Evolutionary conservation across 1,140 invertebrate species (phyloP), one percentile per base, ranked within the genome.

Genomic region (Andricus grossulariae): DNA sequence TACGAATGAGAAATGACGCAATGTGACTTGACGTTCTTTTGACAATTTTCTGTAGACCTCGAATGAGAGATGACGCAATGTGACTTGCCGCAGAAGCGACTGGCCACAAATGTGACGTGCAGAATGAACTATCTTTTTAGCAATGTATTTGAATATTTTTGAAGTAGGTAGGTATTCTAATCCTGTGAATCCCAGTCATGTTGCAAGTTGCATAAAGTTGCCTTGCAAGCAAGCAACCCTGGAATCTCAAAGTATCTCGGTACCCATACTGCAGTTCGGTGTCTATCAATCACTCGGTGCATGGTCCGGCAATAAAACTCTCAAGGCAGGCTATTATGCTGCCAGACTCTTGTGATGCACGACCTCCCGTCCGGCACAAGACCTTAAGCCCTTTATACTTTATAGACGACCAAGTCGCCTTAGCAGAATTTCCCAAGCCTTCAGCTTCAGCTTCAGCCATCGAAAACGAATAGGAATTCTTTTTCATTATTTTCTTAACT

Each of bases 261-360:
- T 21, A 52, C 54, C 32, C 57, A 52, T 32, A 72, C 66, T 76
- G 78, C 80, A 77, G 78, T 83, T 80, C 79, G 84, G 87, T 88
- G 88, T 85, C 88, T 89, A 90, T 90, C 88, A 90, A 90, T 90
- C 88, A 90, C 85, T 82, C 80, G 84, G 80, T 83, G 81, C 83
- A 83, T 86, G 88, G 84, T 87, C 87, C 82, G 82, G 85, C 83
- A 88, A 84, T 86, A 88, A 87, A 85, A 88, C 83, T 72, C 79
- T 72, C 79, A 74, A 81, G 84, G 81, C 82, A 79, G 83, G 88
- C 88, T 86, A 90, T 90, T 90, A 90, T 90, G 88, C 88, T 90
- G 89, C 89, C 89, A 90, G 86, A 84, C 87, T 86, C 81, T 83
- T 85, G 86, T 90, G 89, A 90, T 90, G 88, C 88, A 90, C 89